These are phyloP conservation scores for Archips xylosteana DNA, from an alignment of 2,888 invertebrate genomes.

Conservation along the genomic window DNA sequence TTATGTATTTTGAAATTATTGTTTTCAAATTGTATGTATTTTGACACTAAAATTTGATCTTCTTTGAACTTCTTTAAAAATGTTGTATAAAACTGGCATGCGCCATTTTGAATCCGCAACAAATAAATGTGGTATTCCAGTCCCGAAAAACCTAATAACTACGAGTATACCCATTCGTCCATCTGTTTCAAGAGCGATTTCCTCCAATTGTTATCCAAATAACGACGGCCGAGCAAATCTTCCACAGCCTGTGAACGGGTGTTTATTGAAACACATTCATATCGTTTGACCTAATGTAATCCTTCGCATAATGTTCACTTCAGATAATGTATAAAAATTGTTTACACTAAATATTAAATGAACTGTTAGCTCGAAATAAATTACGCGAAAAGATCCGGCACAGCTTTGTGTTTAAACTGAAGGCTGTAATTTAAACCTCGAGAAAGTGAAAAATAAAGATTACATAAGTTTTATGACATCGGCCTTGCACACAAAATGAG, in stretches of 20 bases:
- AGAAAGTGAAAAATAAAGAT: neutral
- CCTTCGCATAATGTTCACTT: neutral
- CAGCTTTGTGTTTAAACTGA: no score
- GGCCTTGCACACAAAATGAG: neutral
- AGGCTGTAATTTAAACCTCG: no score
- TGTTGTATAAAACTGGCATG: neutral
- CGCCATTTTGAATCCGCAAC: neutral
- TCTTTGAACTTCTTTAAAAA: no score
- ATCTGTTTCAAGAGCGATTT: neutral
- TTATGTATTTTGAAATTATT: no score
- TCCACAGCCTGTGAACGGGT: neutral
- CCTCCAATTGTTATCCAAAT: conserved; percentile 4
- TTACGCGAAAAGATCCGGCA: neutral
- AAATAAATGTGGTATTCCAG: neutral
- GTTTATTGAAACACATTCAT: neutral
- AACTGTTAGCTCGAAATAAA: neutral
- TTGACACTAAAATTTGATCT: no score
- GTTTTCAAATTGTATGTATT: no score
- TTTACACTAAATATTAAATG: neutral
- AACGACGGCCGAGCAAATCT: neutral
- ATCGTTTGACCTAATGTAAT: neutral
- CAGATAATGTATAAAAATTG: no score
- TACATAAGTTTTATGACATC: neutral
- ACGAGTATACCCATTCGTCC: neutral
- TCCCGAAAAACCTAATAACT: neutral